Evolutionary conservation across 2,888 invertebrate species (phyloP).

Genomic region (Sminthurides aquaticus): DNA sequence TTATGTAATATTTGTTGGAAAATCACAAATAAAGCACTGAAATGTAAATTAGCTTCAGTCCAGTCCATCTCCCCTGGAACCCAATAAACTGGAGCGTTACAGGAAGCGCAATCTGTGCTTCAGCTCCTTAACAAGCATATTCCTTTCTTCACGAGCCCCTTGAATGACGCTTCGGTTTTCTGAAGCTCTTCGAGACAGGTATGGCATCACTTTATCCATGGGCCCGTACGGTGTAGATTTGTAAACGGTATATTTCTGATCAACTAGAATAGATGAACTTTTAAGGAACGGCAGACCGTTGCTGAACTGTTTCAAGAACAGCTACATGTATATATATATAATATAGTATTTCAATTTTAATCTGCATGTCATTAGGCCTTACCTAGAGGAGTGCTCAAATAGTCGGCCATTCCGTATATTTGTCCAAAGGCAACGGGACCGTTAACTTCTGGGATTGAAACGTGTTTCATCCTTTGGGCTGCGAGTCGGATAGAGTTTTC

Average conservation of each 20-base stretch:
- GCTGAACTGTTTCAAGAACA: background rate
- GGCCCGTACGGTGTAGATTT: slow-evolving; percentile 50
- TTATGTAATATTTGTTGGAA: too few relatives aligned
- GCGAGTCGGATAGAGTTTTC: slow-evolving; percentile 46
- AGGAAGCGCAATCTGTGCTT: slow-evolving; percentile 4
- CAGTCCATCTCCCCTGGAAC: too few relatives aligned
- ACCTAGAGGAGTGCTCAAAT: slow-evolving; percentile 49
- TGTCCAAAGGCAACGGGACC: slow-evolving; percentile 48
- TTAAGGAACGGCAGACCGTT: background rate
- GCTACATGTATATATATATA: background rate
- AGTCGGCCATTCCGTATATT: slow-evolving; percentile 51
- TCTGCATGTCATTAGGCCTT: slow-evolving; percentile 8
- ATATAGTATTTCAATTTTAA: too few relatives aligned
- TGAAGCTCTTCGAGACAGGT: slow-evolving; percentile 47
- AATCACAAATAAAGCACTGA: too few relatives aligned
- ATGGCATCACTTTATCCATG: slow-evolving; percentile 46
- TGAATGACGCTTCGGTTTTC: slow-evolving; percentile 49
- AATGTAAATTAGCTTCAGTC: too few relatives aligned
- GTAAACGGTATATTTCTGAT: slow-evolving; percentile 47
- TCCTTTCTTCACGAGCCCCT: slow-evolving; percentile 48
- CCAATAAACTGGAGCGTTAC: too few relatives aligned
- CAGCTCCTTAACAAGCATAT: slow-evolving; percentile 44
- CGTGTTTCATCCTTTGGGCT: slow-evolving; percentile 43
- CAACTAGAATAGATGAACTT: slow-evolving; percentile 40
- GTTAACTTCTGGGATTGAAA: slow-evolving; percentile 40